These are phyloP conservation scores for Heliocidaris tuberculata DNA, from an alignment of 35 echinoderm and acorn worm genomes.

Conservation along the genomic window DNA sequence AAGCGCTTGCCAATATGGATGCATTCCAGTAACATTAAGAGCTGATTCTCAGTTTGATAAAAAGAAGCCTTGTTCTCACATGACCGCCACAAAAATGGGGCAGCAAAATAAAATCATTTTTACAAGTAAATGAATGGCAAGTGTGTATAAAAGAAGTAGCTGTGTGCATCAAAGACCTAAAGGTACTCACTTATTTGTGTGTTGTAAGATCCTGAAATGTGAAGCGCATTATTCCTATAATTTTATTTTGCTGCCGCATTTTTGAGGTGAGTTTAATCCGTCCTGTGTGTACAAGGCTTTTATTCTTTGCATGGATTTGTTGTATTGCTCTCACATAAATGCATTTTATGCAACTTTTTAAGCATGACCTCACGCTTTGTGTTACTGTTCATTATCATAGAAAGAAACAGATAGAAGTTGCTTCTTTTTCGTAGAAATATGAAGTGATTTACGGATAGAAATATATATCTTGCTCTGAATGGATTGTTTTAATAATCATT, in stretches of 20 bases:
- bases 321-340: background rate
- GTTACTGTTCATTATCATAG: background rate
- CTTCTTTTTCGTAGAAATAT: background rate
- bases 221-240: no score
- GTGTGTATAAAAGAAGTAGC: no score
- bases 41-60: background rate
- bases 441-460: background rate
- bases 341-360: background rate
- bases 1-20: background rate
- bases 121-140: no score
- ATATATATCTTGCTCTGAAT: background rate
- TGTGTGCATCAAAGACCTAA: no score
- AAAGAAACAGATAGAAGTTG: background rate
- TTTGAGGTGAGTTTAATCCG: no score
- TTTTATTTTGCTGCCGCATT: no score
- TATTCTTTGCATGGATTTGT: conserved; percentile 1
- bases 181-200: no score
- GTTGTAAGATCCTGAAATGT: no score
- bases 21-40: background rate
- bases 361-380: background rate
- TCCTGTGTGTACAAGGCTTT: background rate
- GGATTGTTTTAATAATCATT: background rate
- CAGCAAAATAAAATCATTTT: no score
- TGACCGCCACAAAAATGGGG: no score
- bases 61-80: background rate